phyloP scores from a whole-genome alignment of 2,888 invertebrate genomes.

The Acrocera orbiculus region DNA sequence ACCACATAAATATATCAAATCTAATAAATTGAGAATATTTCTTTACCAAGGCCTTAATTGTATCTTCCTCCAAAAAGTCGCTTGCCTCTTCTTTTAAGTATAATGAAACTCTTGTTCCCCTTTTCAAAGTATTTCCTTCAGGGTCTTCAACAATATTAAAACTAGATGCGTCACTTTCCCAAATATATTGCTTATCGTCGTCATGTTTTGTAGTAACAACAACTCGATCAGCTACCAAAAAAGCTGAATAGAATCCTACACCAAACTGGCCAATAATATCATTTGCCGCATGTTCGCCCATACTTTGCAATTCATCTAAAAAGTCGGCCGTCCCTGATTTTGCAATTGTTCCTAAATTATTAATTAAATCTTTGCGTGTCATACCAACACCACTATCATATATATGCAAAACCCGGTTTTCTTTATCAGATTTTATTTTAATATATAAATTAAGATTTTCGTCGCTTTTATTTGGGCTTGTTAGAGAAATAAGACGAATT shows the following conservation, averaged over 20 bases:
- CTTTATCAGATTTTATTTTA: conserved; percentile 85
- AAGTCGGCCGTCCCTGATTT: conserved; percentile 96
- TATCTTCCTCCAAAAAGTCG: conserved; percentile 87
- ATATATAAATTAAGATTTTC: conserved; percentile 70
- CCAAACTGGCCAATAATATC: conserved; percentile 99
- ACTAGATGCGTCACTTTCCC: conserved; percentile 90
- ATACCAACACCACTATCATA: conserved; percentile 96
- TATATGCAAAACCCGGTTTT: conserved; percentile 77
- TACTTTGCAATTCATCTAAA: conserved; percentile 66
- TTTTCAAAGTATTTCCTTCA: conserved; percentile 72
- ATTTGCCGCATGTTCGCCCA: conserved; percentile 56
- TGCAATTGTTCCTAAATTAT: conserved; percentile 95
- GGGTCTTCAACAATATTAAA: conserved; percentile 90
- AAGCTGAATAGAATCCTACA: conserved; percentile 98
- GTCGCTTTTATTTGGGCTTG: conserved; percentile 62
- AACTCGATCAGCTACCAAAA: conserved; percentile 91
- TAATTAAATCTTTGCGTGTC: conserved; percentile 83
- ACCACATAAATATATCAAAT: conserved; percentile 95
- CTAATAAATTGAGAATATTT: conserved; percentile 99
- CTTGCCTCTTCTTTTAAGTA: conserved; percentile 92
- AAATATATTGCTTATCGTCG: conserved; percentile 84
- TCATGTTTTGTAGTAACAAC: conserved; percentile 92
- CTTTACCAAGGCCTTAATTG: conserved; percentile 75
- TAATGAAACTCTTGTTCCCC: conserved; percentile 75
- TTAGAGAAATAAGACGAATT: conserved; percentile 82